Base-by-base conservation (phyloP, 1,140 invertebrate genomes). In the Drosophila carrolli region DNA sequence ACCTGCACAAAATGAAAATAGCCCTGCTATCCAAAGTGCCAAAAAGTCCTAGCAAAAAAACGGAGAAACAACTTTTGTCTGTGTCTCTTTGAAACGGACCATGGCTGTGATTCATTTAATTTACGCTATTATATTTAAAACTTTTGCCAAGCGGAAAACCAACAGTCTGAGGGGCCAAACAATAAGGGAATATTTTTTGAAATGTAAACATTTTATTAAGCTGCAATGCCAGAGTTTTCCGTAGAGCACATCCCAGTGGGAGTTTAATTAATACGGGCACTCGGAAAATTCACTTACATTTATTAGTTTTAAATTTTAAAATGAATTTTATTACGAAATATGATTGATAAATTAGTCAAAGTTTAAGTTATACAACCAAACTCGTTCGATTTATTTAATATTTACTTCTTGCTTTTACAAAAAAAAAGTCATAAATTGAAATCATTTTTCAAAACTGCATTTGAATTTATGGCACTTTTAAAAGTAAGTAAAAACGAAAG, bases 391-490 rank as follows among this genome's bases (percentile, higher is more conserved):
- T 23, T 23, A 23, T 23, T 23, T 23, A 23, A 23, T 23, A 23
- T 23, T 29, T 13, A 29, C 23, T 48, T n/a, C 5, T n/a, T n/a
- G 23, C 7, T 23, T 29, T n/a, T 29, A 10, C 11, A 23, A 23
- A 5, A 53, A 55, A 38, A 27, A 60, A 11, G 14, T 2, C 43
- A 61, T 40, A 40, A 37, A 47, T 47, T 29, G 37, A n/a, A 16
- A 13, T 14, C 19, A 43, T 29, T 75, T 50, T 47, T 58, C 43
- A 19, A 35, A 48, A 66, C 61, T 60, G 41, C 41, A 11, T 51
- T 62, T 55, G 75, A 74, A 81, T 85, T 85, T 85, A 81, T 81
- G 78, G 78, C 48, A 62, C 63, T 67, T 85, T 73, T 53, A 50
- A 82, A 82, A 82, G 58, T 47, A 0, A 23, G 29, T 4, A 55